Evolutionary conservation across 2,888 invertebrate species (phyloP), one percentile per base, ranked within the genome.

Genomic region (Phasia obesa): DNA sequence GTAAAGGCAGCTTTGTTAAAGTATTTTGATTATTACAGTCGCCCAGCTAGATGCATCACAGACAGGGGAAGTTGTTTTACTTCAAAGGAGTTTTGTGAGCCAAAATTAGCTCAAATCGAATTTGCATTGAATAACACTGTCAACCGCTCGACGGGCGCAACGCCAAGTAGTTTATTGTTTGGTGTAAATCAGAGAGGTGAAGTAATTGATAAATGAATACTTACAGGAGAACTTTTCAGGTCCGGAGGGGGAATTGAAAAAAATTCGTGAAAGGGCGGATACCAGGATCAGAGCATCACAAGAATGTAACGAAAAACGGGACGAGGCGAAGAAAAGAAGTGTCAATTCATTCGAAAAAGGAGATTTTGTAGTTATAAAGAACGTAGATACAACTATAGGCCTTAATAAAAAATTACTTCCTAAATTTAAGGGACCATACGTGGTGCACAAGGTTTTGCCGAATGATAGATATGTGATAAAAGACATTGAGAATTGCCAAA

Each of bases 281-380:
- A 11, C 21, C 19, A 62, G 6, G 38, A 19, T 15, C n/a, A 42
- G 15, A 19, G n/a, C n/a, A 13, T 19, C 23, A 44, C 9, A 11
- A 27, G 21, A 44, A n/a, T 23, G 23, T 17, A 47, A 23, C 15
- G 44, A 49, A 15, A 49, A 49, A 65, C 64, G 17, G 47, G n/a
- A 44, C 6, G n/a, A n/a, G 27, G 27, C 6, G 27, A 27, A 27
- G 27, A 27, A 27, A 27, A 27, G 35, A 35, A 35, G 35, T 35
- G 35, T 35, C 35, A 35, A 35, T 35, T 35, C 9, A 35, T 71
- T 71, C 19, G 19, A 38, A 3, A 11, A 5, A 15, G 71, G 60
- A 9, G 71, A 73, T 51, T 17, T 73, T 7, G 71, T 73, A 7
- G 60, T 53, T 3, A 47, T 60, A 2, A 73, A 13, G 38, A 73